Evolutionary conservation across 1,140 invertebrate species (phyloP), one percentile per base, ranked within the genome.

Genomic region (Tigriopus japonicus): DNA sequence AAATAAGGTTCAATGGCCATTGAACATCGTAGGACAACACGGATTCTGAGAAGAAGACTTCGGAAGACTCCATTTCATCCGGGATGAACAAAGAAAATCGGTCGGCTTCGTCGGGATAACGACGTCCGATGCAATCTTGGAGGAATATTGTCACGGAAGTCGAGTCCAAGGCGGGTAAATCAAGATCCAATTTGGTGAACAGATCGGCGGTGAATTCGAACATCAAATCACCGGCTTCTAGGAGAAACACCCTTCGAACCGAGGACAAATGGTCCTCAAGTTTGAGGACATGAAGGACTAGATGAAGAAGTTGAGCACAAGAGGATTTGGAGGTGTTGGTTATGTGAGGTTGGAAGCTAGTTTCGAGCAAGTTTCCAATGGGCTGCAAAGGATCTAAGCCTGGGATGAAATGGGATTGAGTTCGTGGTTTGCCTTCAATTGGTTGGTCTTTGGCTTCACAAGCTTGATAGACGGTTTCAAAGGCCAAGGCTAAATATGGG

Each of bases 141-240:
- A 79, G 66, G 49, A 72, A 70, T 59, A 71, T 68, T 9, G 76
- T 75, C 13, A 80, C 66, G 45, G 69, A 70, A 6, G 73, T 69
- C 5, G 72, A 66, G 61, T 74, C 69, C 15, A 55, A 54, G 14
- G 3, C 19, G 56, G 71, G 75, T 64, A 52, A 70, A 68, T 73
- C 76, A 75, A 64, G 19, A 62, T 56, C 63, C 68, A 80, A 78
- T 71, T 77, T 76, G 13, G 74, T 64, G 72, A 80, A 80, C 40
- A 78, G 71, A 43, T 72, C 68, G 19, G 74, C 72, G 62, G 77
- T 80, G 67, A 81, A 80, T 60, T 76, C 75, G 65, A 76, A 78
- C 72, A 81, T 76, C 13, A 78, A 67, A 63, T 81, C 77, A 41
- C 79, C 80, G 52, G 70, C 69, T 66, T 77, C 76, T 76, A 82